These are phyloP conservation scores for Cotesia vestalis DNA, from an alignment of 1,140 invertebrate genomes.

Conservation along the genomic window DNA sequence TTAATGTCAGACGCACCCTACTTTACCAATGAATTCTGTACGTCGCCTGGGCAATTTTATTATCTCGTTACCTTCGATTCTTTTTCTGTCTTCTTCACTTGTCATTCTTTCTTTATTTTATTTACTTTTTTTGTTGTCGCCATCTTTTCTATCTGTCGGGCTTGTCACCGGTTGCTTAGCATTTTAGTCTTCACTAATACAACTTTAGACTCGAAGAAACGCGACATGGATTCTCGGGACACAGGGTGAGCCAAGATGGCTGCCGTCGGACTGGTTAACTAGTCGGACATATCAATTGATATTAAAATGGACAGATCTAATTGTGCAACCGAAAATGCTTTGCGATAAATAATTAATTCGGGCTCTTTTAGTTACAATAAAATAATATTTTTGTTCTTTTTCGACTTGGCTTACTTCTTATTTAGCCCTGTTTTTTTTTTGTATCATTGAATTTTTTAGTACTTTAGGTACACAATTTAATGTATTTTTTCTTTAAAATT, in stretches of 20 bases:
- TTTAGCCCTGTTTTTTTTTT: no score
- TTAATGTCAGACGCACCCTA: conserved; percentile 53
- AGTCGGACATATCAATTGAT: background rate
- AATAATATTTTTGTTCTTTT: no score
- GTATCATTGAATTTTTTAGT: no score
- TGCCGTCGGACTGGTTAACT: conserved; percentile 26
- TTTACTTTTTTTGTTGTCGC: background rate
- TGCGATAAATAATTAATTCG: no score
- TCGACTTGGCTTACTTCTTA: no score
- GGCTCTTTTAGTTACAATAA: no score
- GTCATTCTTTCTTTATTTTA: conserved; percentile 34
- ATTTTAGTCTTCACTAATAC: conserved; percentile 13
- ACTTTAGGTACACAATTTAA: no score
- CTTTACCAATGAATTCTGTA: conserved; percentile 45
- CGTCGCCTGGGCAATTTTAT: conserved; percentile 50
- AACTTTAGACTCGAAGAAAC: background rate
- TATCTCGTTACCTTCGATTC: conserved; percentile 47
- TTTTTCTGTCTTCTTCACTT: conserved; percentile 41
- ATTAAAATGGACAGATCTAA: no score
- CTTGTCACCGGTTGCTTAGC: conserved; percentile 16
- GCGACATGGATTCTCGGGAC: background rate
- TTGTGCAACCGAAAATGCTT: no score
- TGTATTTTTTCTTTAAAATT: no score
- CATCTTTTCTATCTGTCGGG: conserved; percentile 15
- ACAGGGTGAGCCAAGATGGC: conserved; percentile 31